Percentiles rank a stretch among this genome's conserved stretches.
Conservation (phyloP, 2,113 vertebrate species). For the Vombatus ursinus region DNA sequence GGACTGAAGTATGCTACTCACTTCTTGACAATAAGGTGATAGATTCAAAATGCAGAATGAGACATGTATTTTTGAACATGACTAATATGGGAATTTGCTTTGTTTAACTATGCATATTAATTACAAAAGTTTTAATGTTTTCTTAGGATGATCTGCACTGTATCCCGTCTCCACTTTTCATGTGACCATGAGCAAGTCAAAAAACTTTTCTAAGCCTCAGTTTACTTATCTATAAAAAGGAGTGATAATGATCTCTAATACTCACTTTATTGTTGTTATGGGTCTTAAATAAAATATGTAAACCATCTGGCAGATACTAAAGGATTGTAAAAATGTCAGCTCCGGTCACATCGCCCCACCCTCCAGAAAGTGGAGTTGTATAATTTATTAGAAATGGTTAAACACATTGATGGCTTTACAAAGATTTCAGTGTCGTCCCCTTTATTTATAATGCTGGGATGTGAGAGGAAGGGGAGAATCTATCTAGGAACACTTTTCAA, state of each 20-base stretch:
- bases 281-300: not conserved
- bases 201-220: not conserved
- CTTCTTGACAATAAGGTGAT: not conserved
- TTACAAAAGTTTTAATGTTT: not conserved
- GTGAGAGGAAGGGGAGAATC: not conserved
- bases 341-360: not conserved
- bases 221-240: not conserved
- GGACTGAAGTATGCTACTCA: not conserved
- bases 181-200: not conserved
- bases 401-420: not conserved
- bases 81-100: not conserved
- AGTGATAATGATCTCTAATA: not conserved
- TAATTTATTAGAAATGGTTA: not conserved
- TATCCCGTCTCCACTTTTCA: not conserved
- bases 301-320: not conserved
- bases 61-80: not conserved
- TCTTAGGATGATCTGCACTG: not conserved
- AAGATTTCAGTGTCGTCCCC: not conserved
- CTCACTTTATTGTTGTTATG: not conserved
- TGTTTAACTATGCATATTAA: not conserved
- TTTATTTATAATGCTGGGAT: not conserved
- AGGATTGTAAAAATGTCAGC: not conserved
- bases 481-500: slow-evolving; percentile 47
- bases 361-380: not conserved
- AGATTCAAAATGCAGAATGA: not conserved